Conservation (phyloP, 1,140 invertebrate genomes). For the Lycorma delicatula region DNA sequence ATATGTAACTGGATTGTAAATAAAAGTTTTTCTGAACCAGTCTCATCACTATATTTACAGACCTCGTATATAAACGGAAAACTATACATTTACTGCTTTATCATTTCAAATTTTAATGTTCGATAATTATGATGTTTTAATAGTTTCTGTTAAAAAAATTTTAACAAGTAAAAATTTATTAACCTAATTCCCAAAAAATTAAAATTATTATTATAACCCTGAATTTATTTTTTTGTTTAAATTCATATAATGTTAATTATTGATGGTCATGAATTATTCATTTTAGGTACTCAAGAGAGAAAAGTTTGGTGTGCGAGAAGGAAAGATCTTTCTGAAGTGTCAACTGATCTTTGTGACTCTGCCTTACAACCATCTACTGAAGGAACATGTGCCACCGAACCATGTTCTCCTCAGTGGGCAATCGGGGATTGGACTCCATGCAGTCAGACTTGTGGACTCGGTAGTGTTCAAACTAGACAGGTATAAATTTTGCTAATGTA, state of each 20-base stretch:
- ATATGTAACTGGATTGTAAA: too few species aligned
- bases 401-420: constrained; percentile 79
- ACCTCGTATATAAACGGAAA: too few species aligned
- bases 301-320: constrained; percentile 61
- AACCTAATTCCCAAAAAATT: too few species aligned
- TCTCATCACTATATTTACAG: too few species aligned
- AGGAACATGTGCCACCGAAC: constrained; percentile 60
- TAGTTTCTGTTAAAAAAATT: too few species aligned
- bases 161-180: too few species aligned
- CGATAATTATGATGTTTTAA: too few species aligned
- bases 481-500: too few species aligned
- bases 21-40: too few species aligned
- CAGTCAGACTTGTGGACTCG: constrained; percentile 67
- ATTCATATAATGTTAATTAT: constrained; percentile 1
- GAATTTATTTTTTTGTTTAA: background rate
- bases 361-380: constrained; percentile 54
- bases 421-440: constrained; percentile 75
- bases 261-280: constrained; percentile 20
- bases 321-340: constrained; percentile 52
- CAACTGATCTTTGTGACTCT: constrained; percentile 68
- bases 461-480: constrained; percentile 56
- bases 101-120: too few species aligned
- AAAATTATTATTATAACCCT: too few species aligned
- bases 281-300: constrained; percentile 59
- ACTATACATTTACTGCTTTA: too few species aligned